phyloP scores from a whole-genome alignment of 2,888 invertebrate species.

The Trachelus iudaicus region DNA sequence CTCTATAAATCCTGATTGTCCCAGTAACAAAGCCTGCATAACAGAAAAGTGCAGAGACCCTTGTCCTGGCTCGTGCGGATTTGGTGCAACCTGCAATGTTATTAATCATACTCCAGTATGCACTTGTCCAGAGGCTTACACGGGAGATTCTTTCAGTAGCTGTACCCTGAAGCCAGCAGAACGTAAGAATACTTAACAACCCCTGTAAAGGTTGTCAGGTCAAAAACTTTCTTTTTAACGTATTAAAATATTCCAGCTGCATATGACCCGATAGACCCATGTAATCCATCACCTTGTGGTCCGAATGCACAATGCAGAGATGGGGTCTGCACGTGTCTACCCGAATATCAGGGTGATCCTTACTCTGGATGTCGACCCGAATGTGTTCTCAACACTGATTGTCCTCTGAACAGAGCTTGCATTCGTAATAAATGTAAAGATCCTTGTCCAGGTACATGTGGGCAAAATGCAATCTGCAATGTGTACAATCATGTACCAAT shows the following conservation, averaged over 20 bases:
- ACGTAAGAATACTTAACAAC: constrained; percentile 60
- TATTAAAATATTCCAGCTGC: not conserved
- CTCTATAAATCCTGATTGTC: constrained; percentile 77
- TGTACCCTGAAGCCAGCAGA: constrained; percentile 49
- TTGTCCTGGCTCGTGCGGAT: constrained; percentile 82
- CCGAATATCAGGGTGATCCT: constrained; percentile 62
- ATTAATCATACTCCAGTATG: constrained; percentile 83
- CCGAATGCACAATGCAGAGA: constrained; percentile 70
- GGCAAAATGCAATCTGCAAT: constrained; percentile 67
- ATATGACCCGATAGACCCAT: constrained; percentile 5
- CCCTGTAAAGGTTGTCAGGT: not conserved
- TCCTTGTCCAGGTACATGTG: constrained; percentile 69
- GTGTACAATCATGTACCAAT: constrained; percentile 69
- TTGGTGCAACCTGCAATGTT: constrained; percentile 79
- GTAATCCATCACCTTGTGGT: constrained; percentile 69
- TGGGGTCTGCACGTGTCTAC: constrained; percentile 61
- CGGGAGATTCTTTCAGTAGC: constrained; percentile 64
- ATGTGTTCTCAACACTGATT: constrained; percentile 65
- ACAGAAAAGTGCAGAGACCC: constrained; percentile 83
- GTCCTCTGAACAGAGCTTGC: constrained; percentile 64
- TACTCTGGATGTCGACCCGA: constrained; percentile 63
- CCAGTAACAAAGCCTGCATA: constrained; percentile 80
- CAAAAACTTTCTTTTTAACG: not conserved
- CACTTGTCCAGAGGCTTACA: constrained; percentile 61
- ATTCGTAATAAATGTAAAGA: constrained; percentile 66